Evolutionary conservation across 2,888 invertebrate genomes (phyloP), one percentile per base, ranked within the genome.

Genomic region (Acanthosepion pharaonis): DNA sequence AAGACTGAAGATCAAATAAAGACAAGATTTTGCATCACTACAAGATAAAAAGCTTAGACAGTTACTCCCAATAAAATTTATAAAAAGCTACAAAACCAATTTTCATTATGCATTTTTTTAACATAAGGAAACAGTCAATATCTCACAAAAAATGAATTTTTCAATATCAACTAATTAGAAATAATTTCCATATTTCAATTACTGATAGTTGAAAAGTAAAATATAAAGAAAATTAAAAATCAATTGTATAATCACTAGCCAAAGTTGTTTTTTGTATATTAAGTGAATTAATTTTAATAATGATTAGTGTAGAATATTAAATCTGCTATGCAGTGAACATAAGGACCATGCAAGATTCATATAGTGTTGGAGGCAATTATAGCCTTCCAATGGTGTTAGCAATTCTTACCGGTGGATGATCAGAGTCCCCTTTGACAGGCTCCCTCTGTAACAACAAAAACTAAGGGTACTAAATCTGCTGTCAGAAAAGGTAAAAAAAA

Each of bases 401-500:
- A 93, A 93, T 25, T 93, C 92, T 93, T 93, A 93, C 92, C 92
- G 51, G 92, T 93, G 92, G 92, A 49, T 93, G 92, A 93, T 93
- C 92, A 93, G 53, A 93, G 92, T 48, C 92, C 92, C 51, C 92
- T 93, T 93, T 93, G 20, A 51, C 92, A 93, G 25, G 92, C 49
- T 93, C 92, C 92, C 53, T 93, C 92, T 93, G 92, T 93, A 93
- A 93, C 92, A 93, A 93, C 92, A 93, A 93, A 93, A 93, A 93
- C 92, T 93, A 93, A 93, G 92, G 92, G 92, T 93, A 93, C 92
- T 94, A 94, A 59, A 94, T 59, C 48, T 94, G 33, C 9, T 64
- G 59, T 48, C 33, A 55, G 48, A 33, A 55, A 94, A 94, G 28
- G 28, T 59, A 28, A 59, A 59, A 59, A 55, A 94, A 92, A 33